Percentiles rank a stretch among this genome's conserved stretches.
Conservation (phyloP, 1,140 invertebrate species). For the Drosophila ficusphila region DNA sequence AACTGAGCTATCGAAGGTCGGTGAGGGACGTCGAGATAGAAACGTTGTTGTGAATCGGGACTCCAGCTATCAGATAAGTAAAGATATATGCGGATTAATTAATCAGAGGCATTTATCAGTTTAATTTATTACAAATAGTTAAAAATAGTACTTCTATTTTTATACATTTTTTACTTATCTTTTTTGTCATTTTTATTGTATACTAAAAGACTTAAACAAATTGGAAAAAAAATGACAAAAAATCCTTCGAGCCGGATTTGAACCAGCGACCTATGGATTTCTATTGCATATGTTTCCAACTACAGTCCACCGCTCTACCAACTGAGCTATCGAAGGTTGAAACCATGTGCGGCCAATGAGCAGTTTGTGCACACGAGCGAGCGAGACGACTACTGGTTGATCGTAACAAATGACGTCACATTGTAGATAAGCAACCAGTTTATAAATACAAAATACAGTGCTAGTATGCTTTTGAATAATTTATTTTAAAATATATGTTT, state of each 20-base stretch:
- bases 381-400: not conserved
- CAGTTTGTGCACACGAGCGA: slow-evolving; percentile 1
- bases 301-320: slow-evolving; percentile 95
- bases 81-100: too few species aligned
- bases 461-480: too few species aligned
- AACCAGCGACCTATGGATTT: slow-evolving; percentile 90
- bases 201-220: not conserved
- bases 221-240: slow-evolving; percentile 5
- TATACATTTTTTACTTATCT: too few species aligned
- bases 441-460: not conserved
- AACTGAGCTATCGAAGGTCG: slow-evolving; percentile 93
- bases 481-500: not conserved
- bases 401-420: not conserved
- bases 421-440: not conserved
- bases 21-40: not conserved
- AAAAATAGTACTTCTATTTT: too few species aligned
- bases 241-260: slow-evolving; percentile 89
- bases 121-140: too few species aligned
- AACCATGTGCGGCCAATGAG: not conserved
- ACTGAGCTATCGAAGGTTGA: slow-evolving; percentile 92
- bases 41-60: not conserved
- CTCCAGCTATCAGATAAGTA: too few species aligned
- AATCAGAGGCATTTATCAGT: too few species aligned
- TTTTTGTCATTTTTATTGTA: not conserved
- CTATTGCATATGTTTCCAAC: slow-evolving; percentile 53